Percentiles rank a stretch among this genome's conserved stretches.
Evolutionary conservation across 37 sponge, comb jelly and placozoan genomes (phyloP).

Genomic region (Oopsacas minuta): DNA sequence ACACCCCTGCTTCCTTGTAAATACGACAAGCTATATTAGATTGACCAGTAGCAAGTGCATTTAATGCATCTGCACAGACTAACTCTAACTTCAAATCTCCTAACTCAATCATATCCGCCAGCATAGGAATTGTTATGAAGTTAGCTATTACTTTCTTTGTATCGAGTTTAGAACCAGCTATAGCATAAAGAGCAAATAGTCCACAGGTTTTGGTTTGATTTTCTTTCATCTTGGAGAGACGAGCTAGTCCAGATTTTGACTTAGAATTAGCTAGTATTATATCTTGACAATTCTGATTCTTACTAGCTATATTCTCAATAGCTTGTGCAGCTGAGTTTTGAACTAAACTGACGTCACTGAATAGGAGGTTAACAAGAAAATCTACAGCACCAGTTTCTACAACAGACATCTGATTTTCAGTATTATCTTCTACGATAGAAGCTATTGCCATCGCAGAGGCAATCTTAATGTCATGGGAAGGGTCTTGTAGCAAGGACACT

Average conservation of each 20-base stretch:
- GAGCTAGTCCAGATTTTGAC: conserved; percentile 37
- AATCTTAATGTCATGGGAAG: conserved; percentile 35
- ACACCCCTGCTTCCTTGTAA: not conserved
- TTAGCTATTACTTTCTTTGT: conserved; percentile 45
- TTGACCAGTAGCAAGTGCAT: conserved; percentile 42
- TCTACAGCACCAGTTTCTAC: conserved; percentile 20
- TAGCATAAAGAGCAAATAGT: conserved; percentile 65
- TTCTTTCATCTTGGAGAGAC: conserved; percentile 47
- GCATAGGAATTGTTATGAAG: conserved; percentile 53
- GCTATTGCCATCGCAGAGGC: conserved; percentile 28
- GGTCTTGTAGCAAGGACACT: conserved; percentile 30
- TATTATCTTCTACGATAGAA: conserved; percentile 25
- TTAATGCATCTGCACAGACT: conserved; percentile 62
- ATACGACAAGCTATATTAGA: not conserved
- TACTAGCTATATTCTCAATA: conserved; percentile 37
- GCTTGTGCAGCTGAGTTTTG: conserved; percentile 57
- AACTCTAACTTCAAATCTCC: conserved; percentile 40
- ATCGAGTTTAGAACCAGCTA: conserved; percentile 47
- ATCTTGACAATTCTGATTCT: conserved; percentile 37
- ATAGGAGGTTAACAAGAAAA: conserved; percentile 37
- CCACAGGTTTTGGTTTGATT: conserved; percentile 49
- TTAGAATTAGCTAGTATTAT: conserved; percentile 18
- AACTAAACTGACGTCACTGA: conserved; percentile 26
- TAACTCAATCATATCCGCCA: conserved; percentile 49
- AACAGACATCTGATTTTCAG: conserved; percentile 34